Evolutionary conservation across 1,140 invertebrate species (phyloP).

Genomic region (Procambarus virginalis): DNA sequence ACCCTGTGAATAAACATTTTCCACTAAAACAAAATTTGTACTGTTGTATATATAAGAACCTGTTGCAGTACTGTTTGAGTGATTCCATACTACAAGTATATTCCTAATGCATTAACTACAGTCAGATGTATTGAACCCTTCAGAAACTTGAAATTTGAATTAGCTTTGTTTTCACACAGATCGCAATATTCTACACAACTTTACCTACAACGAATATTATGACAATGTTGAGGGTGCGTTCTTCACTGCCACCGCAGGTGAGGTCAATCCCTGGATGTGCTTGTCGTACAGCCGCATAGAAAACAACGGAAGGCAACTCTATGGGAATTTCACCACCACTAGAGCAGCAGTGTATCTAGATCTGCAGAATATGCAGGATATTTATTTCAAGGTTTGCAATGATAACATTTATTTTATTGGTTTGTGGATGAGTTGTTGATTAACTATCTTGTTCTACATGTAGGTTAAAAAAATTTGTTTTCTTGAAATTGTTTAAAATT

Average conservation of each 20-base stretch:
- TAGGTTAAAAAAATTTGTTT: no score
- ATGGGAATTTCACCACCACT: constrained; percentile 96
- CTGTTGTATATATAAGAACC: no score
- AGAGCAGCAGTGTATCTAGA: constrained; percentile 88
- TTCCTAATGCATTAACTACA: not conserved
- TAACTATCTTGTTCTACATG: no score
- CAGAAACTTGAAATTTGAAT: not conserved
- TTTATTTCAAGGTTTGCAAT: constrained; percentile 85
- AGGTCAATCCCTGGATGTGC: constrained; percentile 94
- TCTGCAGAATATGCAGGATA: constrained; percentile 93
- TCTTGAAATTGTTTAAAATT: no score
- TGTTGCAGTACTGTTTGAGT: no score
- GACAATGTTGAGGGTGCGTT: constrained; percentile 93
- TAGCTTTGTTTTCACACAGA: constrained; percentile 77
- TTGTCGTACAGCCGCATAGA: constrained; percentile 91
- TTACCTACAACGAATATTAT: constrained; percentile 88
- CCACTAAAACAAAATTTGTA: no score
- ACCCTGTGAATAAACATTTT: no score
- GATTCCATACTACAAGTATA: not conserved
- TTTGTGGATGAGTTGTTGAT: no score
- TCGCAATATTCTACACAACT: constrained; percentile 92
- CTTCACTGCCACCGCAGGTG: constrained; percentile 91
- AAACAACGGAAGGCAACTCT: constrained; percentile 91
- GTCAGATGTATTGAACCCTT: not conserved
- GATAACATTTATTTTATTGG: not conserved